Evolutionary conservation across 1,140 invertebrate species (phyloP).

Genomic region (Hylaeus volcanicus): DNA sequence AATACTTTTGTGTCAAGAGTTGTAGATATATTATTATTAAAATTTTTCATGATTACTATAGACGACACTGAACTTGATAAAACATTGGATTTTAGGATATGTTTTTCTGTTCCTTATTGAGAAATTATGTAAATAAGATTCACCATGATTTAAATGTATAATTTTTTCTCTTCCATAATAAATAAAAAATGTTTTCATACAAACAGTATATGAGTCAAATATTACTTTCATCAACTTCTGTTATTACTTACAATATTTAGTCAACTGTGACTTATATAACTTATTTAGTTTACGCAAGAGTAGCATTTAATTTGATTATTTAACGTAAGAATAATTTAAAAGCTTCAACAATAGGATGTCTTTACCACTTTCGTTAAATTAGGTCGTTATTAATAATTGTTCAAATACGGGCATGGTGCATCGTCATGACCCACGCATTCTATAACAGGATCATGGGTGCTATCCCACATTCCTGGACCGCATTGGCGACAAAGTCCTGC

Average conservation of each 20-base stretch:
- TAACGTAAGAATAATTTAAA: slow-evolving; percentile 35
- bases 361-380: slow-evolving; percentile 24
- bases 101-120: slow-evolving; percentile 39
- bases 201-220: slow-evolving; percentile 19
- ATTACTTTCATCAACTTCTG: slow-evolving; percentile 42
- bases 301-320: slow-evolving; percentile 27
- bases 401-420: slow-evolving; percentile 74
- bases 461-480: slow-evolving; percentile 96
- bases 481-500: slow-evolving; percentile 92
- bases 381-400: slow-evolving; percentile 70
- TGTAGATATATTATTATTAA: slow-evolving; percentile 15
- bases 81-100: slow-evolving; percentile 57
- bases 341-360: slow-evolving; percentile 13
- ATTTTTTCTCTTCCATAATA: slow-evolving; percentile 8
- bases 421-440: slow-evolving; percentile 83
- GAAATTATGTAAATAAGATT: slow-evolving; percentile 20
- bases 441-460: slow-evolving; percentile 89
- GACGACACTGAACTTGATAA: slow-evolving; percentile 29
- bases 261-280: slow-evolving; percentile 27
- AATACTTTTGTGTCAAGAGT: slow-evolving; percentile 42
- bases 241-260: slow-evolving; percentile 25
- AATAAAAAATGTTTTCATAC: slow-evolving; percentile 29
- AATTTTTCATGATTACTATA: slow-evolving; percentile 23
- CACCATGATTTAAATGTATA: slow-evolving; percentile 10
- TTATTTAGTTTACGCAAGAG: slow-evolving; percentile 33